These are phyloP conservation scores for Rousettus leschenaultii DNA, from an alignment of 2,113 vertebrate genomes.

Conservation along the genomic window DNA sequence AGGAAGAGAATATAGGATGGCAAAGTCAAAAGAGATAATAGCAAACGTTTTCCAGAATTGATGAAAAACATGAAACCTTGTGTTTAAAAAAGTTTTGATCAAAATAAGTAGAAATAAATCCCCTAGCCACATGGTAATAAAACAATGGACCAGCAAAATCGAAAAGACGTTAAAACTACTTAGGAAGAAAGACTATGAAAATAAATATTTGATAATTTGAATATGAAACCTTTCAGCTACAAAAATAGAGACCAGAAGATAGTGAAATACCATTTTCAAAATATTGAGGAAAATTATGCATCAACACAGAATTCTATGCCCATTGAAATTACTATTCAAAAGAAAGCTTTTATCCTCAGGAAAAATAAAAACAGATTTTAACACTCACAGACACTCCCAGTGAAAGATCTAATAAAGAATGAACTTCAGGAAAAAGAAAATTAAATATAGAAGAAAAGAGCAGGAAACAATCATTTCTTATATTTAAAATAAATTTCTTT, in stretches of 20 bases:
- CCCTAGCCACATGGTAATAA: not conserved
- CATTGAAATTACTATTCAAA: not conserved
- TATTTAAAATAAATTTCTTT: not conserved
- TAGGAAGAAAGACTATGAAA: not conserved
- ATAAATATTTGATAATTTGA: not conserved
- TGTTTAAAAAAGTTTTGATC: not conserved
- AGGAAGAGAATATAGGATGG: not conserved
- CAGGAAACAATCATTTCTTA: not conserved
- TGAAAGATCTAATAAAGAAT: not conserved
- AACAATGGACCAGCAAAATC: not conserved
- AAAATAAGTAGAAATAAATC: not conserved
- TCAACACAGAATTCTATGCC: not conserved
- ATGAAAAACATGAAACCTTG: not conserved
- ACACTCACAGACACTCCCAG: not conserved
- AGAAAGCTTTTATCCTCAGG: not conserved
- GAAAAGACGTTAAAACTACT: not conserved
- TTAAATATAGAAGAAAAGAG: not conserved
- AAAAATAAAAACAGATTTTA: not conserved
- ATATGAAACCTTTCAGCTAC: not conserved
- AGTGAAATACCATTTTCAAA: not conserved
- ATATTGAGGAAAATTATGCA: not conserved
- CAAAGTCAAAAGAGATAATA: not conserved
- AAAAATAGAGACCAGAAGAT: conserved; percentile 16
- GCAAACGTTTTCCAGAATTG: not conserved
- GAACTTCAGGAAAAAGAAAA: not conserved